Conservation (phyloP, 2,113 vertebrate species). For the Xiphophorus couchianus region DNA sequence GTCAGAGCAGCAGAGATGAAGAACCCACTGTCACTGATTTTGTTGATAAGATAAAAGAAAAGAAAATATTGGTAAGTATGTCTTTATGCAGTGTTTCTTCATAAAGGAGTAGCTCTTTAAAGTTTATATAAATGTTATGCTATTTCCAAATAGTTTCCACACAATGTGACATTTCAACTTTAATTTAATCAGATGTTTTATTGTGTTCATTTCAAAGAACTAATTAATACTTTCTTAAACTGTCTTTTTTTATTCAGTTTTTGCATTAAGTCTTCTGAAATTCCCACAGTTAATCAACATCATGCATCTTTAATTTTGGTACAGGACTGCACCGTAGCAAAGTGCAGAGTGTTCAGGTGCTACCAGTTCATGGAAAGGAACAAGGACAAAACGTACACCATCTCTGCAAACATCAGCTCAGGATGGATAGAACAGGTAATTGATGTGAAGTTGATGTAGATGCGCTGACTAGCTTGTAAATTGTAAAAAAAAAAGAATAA, state of each 20-base stretch:
- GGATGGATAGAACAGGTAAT: conserved; percentile 82
- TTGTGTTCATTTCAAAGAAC: background rate
- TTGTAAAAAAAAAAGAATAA: too few relatives aligned
- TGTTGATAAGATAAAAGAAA: conserved; percentile 51
- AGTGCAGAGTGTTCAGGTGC: conserved; percentile 77
- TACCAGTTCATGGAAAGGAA: conserved; percentile 42
- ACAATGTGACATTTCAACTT: too few relatives aligned
- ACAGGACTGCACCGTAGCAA: conserved; percentile 81
- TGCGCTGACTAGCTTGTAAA: background rate
- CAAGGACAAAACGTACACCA: conserved; percentile 60
- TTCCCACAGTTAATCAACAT: background rate
- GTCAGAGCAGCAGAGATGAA: conserved; percentile 34
- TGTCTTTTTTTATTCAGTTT: background rate
- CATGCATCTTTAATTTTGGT: background rate
- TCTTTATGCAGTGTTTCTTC: background rate
- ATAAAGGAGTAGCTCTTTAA: background rate
- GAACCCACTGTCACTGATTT: conserved; percentile 28
- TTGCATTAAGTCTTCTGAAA: background rate
- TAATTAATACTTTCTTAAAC: background rate
- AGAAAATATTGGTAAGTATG: conserved; percentile 63
- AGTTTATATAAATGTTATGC: too few relatives aligned
- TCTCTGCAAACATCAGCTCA: conserved; percentile 81
- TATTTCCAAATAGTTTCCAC: background rate
- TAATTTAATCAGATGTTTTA: too few relatives aligned
- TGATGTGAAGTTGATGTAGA: background rate